These are phyloP conservation scores for Eulemur albifrons DNA, from an alignment of 2,797 vertebrate genomes.

Conservation along the genomic window DNA sequence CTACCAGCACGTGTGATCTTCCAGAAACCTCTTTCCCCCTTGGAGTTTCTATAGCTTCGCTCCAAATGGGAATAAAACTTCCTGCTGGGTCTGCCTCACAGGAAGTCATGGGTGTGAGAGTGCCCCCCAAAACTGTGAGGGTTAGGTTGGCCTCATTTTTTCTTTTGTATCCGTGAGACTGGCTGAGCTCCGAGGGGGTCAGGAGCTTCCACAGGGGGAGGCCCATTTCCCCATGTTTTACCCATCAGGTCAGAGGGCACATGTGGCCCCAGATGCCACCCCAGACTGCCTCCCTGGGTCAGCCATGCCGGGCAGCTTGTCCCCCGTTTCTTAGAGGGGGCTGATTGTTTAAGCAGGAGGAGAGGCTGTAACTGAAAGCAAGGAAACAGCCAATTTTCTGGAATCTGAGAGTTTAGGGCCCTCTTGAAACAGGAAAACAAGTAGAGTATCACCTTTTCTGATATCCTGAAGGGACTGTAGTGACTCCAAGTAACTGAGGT, in stretches of 20 bases:
- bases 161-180: neutral
- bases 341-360: neutral
- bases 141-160: neutral
- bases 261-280: neutral
- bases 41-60: neutral
- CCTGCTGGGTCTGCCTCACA: neutral
- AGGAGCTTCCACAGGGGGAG: neutral
- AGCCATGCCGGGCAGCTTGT: neutral
- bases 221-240: neutral
- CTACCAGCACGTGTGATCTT: neutral
- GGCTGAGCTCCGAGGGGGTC: neutral
- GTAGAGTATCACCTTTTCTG: neutral
- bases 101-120: neutral
- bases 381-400: constrained; percentile 11
- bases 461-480: neutral
- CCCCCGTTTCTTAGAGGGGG: neutral
- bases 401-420: neutral
- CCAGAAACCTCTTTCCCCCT: neutral
- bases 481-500: neutral
- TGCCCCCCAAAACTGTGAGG: neutral
- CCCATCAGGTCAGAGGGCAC: neutral
- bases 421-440: constrained; percentile 2
- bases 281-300: neutral
- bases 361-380: neutral
- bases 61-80: neutral